Conservation (phyloP, 1,140 invertebrate genomes). For the Saxidomus purpurata region DNA sequence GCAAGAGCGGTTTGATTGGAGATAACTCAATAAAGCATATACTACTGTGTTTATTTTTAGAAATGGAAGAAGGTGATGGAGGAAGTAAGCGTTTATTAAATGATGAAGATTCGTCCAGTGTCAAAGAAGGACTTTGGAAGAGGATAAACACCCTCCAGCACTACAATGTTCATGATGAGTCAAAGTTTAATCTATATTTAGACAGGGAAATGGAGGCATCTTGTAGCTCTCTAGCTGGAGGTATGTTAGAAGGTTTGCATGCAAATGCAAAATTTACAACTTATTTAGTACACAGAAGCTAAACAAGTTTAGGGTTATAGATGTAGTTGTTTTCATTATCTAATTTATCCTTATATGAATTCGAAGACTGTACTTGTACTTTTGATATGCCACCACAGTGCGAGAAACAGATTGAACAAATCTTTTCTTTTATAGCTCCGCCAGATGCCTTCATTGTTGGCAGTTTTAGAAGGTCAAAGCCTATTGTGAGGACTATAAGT, state of each 20-base stretch:
- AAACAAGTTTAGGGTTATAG: too few species aligned
- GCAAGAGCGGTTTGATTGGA: too few species aligned
- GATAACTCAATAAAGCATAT: too few species aligned
- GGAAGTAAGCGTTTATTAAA: neutral
- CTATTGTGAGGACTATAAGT: conserved; percentile 47
- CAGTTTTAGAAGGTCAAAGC: conserved; percentile 45
- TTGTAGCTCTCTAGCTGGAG: neutral
- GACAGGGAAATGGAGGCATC: conserved; percentile 23
- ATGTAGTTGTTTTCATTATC: too few species aligned
- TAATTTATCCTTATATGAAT: too few species aligned
- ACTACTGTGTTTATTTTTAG: neutral
- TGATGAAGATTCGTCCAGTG: conserved; percentile 53
- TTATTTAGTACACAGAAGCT: too few species aligned
- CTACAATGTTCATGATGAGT: conserved; percentile 21
- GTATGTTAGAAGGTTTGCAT: conserved; percentile 2
- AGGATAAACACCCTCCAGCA: conserved; percentile 54
- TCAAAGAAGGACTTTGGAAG: conserved; percentile 58
- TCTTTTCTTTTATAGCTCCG: neutral
- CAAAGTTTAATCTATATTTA: conserved; percentile 1
- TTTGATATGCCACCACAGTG: too few species aligned
- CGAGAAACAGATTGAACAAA: too few species aligned
- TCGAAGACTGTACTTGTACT: too few species aligned
- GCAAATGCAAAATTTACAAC: too few species aligned
- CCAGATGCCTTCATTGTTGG: conserved; percentile 54
- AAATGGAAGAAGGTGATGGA: conserved; percentile 9